A percentile compares a stretch with the other conserved stretches of the same genome.
Conservation (phyloP, 2,797 vertebrate species). For the Coregonus sp. region DNA sequence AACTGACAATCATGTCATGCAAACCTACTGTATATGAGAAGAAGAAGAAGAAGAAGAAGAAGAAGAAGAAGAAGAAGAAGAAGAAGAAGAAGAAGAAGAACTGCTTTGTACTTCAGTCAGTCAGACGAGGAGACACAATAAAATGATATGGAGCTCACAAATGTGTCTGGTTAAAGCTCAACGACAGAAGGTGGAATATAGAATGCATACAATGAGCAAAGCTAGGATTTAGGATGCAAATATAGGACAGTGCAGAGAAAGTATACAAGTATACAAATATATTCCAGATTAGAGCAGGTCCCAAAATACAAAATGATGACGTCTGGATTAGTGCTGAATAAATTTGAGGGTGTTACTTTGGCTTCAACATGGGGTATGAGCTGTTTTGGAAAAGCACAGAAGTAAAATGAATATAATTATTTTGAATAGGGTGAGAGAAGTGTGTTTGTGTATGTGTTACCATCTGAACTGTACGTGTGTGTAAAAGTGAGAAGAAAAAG, state of each 20-base stretch:
- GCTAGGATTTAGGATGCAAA: conserved; percentile 17
- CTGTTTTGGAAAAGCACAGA: conserved; percentile 24
- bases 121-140: not conserved
- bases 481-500: conserved; percentile 23
- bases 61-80: too few relatives aligned
- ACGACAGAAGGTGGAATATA: conserved; percentile 62
- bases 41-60: not conserved
- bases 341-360: conserved; percentile 55
- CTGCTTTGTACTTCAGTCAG: not conserved
- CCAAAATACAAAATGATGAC: conserved; percentile 46
- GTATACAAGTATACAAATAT: too few relatives aligned
- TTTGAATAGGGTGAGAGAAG: conserved; percentile 28
- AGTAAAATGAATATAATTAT: conserved; percentile 33
- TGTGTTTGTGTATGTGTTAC: conserved; percentile 22
- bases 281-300: too few relatives aligned
- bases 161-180: conserved; percentile 24
- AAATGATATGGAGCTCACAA: conserved; percentile 11
- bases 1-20: not conserved
- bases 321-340: conserved; percentile 6
- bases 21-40: not conserved
- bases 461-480: conserved; percentile 4
- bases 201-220: conserved; percentile 34
- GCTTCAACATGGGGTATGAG: conserved; percentile 23
- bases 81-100: not conserved
- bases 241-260: too few relatives aligned